A percentile compares a stretch with the other conserved stretches of the same genome.
Evolutionary conservation across 1,140 invertebrate species (phyloP).

Genomic region (Nymphalis io): DNA sequence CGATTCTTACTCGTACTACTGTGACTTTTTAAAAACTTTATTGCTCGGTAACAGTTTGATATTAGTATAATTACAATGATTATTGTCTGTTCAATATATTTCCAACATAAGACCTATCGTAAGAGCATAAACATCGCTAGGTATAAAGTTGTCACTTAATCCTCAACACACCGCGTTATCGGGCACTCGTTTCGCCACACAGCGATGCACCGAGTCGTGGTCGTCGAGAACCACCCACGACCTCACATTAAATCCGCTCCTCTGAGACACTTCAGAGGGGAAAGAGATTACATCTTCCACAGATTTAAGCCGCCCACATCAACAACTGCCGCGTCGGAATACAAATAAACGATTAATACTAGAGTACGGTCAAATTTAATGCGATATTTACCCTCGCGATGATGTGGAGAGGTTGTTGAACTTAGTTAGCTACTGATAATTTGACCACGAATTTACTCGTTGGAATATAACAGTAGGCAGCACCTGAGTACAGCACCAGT

Average conservation of each 20-base stretch:
- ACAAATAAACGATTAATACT: neutral
- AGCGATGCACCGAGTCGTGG: neutral
- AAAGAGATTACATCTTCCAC: neutral
- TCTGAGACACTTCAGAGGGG: neutral
- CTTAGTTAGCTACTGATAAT: neutral
- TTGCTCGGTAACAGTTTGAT: too few species aligned
- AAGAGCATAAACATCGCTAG: neutral
- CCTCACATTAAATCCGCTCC: neutral
- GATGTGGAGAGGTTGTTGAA: neutral
- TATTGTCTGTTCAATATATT: neutral
- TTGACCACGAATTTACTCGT: neutral
- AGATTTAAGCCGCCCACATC: neutral
- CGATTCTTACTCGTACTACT: too few species aligned
- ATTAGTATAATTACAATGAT: too few species aligned
- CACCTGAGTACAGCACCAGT: too few species aligned
- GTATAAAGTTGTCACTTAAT: neutral
- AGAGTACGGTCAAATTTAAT: neutral
- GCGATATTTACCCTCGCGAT: neutral
- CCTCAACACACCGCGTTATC: conserved; percentile 14
- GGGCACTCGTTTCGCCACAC: conserved; percentile 1
- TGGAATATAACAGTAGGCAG: neutral
- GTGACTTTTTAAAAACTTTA: too few species aligned
- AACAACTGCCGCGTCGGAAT: neutral
- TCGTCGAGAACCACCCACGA: conserved; percentile 8
- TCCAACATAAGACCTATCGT: neutral